A percentile compares a stretch with the other conserved stretches of the same genome.
These are phyloP conservation scores for Otus sunia DNA, from an alignment of 2,113 vertebrate species.

Conservation along the genomic window DNA sequence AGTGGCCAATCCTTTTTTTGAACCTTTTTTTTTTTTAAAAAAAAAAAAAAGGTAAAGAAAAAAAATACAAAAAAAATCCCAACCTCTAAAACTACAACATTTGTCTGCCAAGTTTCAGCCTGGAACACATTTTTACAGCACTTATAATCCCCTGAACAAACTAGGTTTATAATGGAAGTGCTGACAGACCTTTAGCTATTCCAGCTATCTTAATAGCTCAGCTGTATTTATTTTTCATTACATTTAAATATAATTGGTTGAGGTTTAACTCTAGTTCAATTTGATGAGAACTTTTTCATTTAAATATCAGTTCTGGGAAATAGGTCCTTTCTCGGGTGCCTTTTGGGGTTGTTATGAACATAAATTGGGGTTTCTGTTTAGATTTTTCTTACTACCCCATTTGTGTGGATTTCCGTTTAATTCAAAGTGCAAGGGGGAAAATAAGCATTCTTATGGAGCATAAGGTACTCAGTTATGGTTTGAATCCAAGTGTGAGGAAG, in stretches of 20 bases:
- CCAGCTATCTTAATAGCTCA: constrained; percentile 71
- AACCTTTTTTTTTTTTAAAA: neutral
- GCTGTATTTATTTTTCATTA: constrained; percentile 82
- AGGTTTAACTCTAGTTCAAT: constrained; percentile 60
- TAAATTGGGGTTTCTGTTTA: neutral
- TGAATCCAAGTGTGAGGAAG: neutral
- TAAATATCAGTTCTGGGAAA: constrained; percentile 64
- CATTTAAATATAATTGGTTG: constrained; percentile 77
- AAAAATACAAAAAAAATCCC: neutral
- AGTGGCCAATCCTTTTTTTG: constrained; percentile 33
- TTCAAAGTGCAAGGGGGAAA: neutral
- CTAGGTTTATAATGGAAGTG: constrained; percentile 73
- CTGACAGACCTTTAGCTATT: constrained; percentile 74
- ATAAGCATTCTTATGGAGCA: neutral
- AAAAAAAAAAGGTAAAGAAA: constrained; percentile 10
- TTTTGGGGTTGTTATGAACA: neutral
- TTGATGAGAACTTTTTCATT: constrained; percentile 68
- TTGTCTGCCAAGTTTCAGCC: constrained; percentile 71
- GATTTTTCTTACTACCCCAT: constrained; percentile 33
- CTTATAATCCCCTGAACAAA: constrained; percentile 77
- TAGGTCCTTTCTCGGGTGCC: neutral
- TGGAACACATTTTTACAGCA: constrained; percentile 74
- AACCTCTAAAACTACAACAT: constrained; percentile 52
- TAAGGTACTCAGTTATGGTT: neutral
- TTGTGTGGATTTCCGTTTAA: constrained; percentile 21